Evolutionary conservation across 2,113 vertebrate species (phyloP).

Genomic region (Nothobranchius furzeri): DNA sequence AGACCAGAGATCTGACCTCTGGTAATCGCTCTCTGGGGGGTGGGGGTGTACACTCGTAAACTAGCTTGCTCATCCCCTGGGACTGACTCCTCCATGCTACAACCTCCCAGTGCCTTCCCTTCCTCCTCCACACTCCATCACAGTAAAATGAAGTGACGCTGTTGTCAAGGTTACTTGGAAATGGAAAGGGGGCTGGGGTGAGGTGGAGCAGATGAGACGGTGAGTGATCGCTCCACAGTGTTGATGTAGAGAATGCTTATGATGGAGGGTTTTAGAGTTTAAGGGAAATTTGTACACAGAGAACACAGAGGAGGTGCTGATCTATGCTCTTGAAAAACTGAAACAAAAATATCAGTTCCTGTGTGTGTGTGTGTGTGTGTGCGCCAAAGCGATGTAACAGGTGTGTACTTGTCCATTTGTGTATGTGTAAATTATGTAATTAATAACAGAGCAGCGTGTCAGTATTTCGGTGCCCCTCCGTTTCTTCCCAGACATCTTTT

Average conservation of each 20-base stretch:
- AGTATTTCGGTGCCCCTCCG: too few relatives aligned
- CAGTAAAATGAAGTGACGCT: slow-evolving; percentile 45
- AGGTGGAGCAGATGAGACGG: slow-evolving; percentile 24
- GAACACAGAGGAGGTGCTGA: neutral
- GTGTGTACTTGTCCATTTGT: too few relatives aligned
- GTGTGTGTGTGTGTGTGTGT: slow-evolving; percentile 12
- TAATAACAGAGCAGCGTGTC: too few relatives aligned
- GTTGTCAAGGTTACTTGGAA: slow-evolving; percentile 57
- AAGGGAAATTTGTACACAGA: neutral
- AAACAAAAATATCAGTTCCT: neutral
- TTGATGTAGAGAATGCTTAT: slow-evolving; percentile 11
- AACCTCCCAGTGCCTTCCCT: slow-evolving; percentile 18
- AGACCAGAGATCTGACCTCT: slow-evolving; percentile 49
- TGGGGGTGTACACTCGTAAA: slow-evolving; percentile 45
- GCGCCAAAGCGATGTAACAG: too few relatives aligned
- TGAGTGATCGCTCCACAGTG: slow-evolving; percentile 33
- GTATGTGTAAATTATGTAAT: too few relatives aligned
- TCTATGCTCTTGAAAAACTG: slow-evolving; percentile 25
- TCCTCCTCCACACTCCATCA: slow-evolving; percentile 20
- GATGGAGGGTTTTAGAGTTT: slow-evolving; percentile 5
- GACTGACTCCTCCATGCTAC: slow-evolving; percentile 22
- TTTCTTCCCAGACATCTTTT: too few relatives aligned
- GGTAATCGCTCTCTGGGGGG: slow-evolving; percentile 51
- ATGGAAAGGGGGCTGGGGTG: slow-evolving; percentile 3
- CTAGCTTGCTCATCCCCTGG: slow-evolving; percentile 27